A percentile compares a stretch with the other conserved stretches of the same genome.
These are phyloP conservation scores for Aphidius colemani DNA, from an alignment of 2,888 invertebrate genomes.

Conservation along the genomic window DNA sequence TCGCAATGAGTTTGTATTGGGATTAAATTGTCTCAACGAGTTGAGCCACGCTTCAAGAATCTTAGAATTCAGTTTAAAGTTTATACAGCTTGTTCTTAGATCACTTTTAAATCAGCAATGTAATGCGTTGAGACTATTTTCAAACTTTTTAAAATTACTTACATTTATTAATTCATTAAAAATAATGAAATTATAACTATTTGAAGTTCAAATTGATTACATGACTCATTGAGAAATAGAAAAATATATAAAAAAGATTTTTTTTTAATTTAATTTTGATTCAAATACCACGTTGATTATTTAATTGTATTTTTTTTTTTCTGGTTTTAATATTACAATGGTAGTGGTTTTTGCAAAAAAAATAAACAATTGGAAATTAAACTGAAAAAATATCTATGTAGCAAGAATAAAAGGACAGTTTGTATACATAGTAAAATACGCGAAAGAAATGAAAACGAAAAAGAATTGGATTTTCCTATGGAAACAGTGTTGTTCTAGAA, in stretches of 20 bases:
- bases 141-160: too few species aligned
- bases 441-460: slow-evolving; percentile 30
- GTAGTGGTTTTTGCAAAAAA: too few species aligned
- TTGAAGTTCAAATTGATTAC: too few species aligned
- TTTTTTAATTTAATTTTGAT: too few species aligned
- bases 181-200: too few species aligned
- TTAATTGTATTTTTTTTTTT: not conserved
- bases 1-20: slow-evolving; percentile 35
- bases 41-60: slow-evolving; percentile 37
- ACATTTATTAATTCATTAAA: too few species aligned
- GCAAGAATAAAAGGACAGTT: slow-evolving; percentile 26
- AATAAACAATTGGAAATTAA: slow-evolving; percentile 29
- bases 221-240: not conserved
- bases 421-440: not conserved
- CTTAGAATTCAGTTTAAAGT: slow-evolving; percentile 27
- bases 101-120: too few species aligned
- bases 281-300: too few species aligned
- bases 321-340: too few species aligned
- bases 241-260: not conserved
- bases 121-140: too few species aligned
- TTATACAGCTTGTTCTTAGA: too few species aligned
- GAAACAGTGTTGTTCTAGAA: not conserved
- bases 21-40: slow-evolving; percentile 36
- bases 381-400: slow-evolving; percentile 26
- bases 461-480: slow-evolving; percentile 30